These are phyloP conservation scores for Listrodromus nycthemerus DNA, from an alignment of 2,888 invertebrate species.

Conservation along the genomic window DNA sequence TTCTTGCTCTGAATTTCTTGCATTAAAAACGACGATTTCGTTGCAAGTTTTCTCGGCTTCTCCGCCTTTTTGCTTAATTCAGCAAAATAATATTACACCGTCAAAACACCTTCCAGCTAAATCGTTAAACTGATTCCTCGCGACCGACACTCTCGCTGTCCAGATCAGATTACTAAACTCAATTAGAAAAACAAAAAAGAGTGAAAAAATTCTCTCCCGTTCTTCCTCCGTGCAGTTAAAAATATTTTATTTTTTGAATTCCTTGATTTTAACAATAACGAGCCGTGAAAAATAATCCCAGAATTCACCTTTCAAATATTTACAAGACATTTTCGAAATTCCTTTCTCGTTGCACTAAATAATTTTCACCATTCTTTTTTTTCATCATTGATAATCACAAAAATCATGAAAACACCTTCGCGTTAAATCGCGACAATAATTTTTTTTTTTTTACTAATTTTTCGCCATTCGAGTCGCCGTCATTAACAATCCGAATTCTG, in stretches of 20 bases:
- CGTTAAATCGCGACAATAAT: not conserved
- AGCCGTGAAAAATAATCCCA: too few species aligned
- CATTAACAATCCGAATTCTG: too few species aligned
- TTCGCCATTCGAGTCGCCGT: too few species aligned
- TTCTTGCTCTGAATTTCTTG: not conserved
- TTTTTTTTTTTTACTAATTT: too few species aligned
- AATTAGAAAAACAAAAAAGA: constrained; percentile 1
- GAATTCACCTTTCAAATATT: too few species aligned
- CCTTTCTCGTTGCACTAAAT: too few species aligned
- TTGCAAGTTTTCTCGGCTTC: not conserved
- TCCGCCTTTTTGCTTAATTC: not conserved
- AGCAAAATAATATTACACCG: constrained; percentile 16
- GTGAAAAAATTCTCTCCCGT: not conserved
- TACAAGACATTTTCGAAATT: too few species aligned
- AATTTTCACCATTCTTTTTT: too few species aligned
- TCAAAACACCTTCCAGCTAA: constrained; percentile 15
- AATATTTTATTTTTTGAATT: not conserved
- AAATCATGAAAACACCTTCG: not conserved
- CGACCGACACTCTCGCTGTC: too few species aligned
- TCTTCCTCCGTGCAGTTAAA: not conserved
- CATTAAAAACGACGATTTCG: not conserved
- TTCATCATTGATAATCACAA: too few species aligned
- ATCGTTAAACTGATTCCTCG: constrained; percentile 27
- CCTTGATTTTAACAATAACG: not conserved
- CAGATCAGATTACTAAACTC: constrained; percentile 47